A percentile compares a stretch with the other conserved stretches of the same genome.
Conservation (phyloP, 2,888 invertebrate species). For the Rhorus exstirpatorius region DNA sequence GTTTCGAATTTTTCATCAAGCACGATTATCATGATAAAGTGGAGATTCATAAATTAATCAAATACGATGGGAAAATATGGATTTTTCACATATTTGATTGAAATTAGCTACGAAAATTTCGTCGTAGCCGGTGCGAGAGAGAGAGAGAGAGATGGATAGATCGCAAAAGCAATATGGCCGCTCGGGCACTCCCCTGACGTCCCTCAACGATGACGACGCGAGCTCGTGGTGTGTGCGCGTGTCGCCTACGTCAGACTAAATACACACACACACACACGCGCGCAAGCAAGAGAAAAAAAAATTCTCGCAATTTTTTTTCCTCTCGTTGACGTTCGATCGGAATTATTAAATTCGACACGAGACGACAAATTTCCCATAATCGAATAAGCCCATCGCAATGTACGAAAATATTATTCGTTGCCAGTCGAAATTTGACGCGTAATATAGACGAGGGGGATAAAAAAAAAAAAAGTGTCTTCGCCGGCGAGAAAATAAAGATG, state of each 20-base stretch:
- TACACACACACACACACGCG: slow-evolving; percentile 18
- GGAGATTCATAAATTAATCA: too few species aligned
- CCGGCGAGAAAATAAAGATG: slow-evolving; percentile 81
- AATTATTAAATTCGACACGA: neutral
- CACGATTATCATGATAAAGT: too few species aligned
- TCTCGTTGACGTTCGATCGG: slow-evolving; percentile 53
- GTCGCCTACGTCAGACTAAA: slow-evolving; percentile 61
- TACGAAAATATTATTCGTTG: slow-evolving; percentile 17
- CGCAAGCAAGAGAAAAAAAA: slow-evolving; percentile 5
- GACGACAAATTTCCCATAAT: neutral
- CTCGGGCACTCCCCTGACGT: slow-evolving; percentile 71
- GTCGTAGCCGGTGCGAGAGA: slow-evolving; percentile 68
- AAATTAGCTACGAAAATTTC: slow-evolving; percentile 49
- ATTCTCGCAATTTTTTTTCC: slow-evolving; percentile 13
- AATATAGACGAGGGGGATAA: slow-evolving; percentile 31
- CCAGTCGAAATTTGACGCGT: slow-evolving; percentile 8
- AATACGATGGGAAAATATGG: too few species aligned
- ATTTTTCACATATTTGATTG: too few species aligned
- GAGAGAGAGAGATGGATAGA: slow-evolving; percentile 41
- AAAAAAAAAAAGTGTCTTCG: slow-evolving; percentile 72
- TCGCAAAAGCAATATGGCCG: slow-evolving; percentile 71
- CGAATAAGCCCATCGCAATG: neutral
- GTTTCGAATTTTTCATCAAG: too few species aligned
- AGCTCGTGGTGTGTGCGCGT: slow-evolving; percentile 43
- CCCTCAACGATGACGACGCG: slow-evolving; percentile 68